Evolutionary conservation across 2,113 vertebrate species (phyloP), one percentile per base, ranked within the genome.

Genomic region (Alouatta palliata): DNA sequence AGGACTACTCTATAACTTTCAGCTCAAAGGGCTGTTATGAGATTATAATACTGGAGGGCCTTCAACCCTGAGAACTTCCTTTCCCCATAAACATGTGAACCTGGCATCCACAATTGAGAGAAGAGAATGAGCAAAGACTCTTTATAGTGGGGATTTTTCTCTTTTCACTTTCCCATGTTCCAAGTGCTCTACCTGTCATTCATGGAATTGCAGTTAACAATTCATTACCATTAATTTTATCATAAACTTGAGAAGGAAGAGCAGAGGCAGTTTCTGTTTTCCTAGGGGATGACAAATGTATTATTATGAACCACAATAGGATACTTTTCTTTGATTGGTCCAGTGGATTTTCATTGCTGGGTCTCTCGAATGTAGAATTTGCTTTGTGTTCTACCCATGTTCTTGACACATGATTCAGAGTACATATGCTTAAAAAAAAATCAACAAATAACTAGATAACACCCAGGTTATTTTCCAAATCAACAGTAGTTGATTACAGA

Each of bases 401-500:
- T 92, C 73, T 83, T 43, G 64, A 77, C 61, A 52, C 81, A 79
- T 58, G 71, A 91, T 84, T 90, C 54, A 49, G 70, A 71, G 40
- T 61, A 30, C 1, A 27, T 66, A n/a, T 37, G 4, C 85, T 90
- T 12, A 11, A 21, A 89, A 68, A 89, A 68, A 75, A 8, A 37
- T 58, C 35, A 82, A 2, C 70, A 68, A 45, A 20, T 81, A 3
- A 27, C 23, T 77, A 0, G 37, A 94, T 71, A 49, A 49, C 64
- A 58, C 64, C 52, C 56, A 66, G 47, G 25, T 95, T 90, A 54
- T 89, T 83, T 96, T 93, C 83, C 89, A 40, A 61, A 66, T 87
- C 85, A 87, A 20, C 19, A 73, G 16, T n/a, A 43, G 40, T 43
- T 43, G 40, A 43, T 43, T 43, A 43, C 94, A 43, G 23, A 52